Evolutionary conservation across 2,113 vertebrate genomes (phyloP).

Genomic region (Parus major): DNA sequence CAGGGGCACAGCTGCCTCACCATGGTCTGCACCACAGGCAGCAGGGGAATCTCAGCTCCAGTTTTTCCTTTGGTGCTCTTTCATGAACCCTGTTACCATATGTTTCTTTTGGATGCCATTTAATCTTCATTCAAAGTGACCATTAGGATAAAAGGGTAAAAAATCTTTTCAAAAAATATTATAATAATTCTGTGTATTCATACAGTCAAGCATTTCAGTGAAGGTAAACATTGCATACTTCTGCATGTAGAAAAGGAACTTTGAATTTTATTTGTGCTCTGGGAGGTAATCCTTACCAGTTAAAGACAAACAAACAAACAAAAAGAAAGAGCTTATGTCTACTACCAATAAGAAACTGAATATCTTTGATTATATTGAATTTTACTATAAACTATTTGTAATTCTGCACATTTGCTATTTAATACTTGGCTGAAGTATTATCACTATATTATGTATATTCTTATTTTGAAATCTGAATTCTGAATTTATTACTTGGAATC

Average conservation of each 20-base stretch:
- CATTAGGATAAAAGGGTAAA: neutral
- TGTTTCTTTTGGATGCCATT: neutral
- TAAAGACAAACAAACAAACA: neutral
- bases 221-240: neutral
- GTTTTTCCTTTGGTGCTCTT: neutral
- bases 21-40: accelerated
- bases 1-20: neutral
- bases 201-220: neutral
- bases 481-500: neutral
- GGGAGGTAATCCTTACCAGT: neutral
- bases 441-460: neutral
- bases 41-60: neutral
- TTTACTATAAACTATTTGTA: neutral
- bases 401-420: neutral
- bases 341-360: neutral
- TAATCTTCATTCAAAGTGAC: neutral
- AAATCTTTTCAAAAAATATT: accelerated
- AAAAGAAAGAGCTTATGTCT: neutral
- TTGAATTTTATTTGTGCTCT: neutral
- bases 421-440: neutral
- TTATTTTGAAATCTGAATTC: neutral
- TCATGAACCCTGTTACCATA: neutral
- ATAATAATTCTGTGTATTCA: neutral
- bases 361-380: neutral
- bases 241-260: neutral